These are phyloP conservation scores for Drosophila pachea DNA, from an alignment of 1,140 invertebrate genomes.

Conservation along the genomic window DNA sequence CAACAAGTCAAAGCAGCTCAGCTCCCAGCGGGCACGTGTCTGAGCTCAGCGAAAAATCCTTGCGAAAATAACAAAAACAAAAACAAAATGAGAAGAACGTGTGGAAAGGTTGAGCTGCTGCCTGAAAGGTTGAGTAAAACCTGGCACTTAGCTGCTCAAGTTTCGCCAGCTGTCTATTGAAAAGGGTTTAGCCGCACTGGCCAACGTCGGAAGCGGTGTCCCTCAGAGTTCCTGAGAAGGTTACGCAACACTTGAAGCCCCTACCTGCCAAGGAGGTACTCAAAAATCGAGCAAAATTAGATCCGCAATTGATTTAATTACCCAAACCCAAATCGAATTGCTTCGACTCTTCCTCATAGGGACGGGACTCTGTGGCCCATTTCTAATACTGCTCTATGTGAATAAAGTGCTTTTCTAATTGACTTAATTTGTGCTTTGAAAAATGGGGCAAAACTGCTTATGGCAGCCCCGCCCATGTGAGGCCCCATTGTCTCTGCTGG, in stretches of 20 bases:
- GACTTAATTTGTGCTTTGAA: too few relatives aligned
- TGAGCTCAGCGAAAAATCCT: conserved; percentile 28
- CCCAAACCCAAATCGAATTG: not conserved
- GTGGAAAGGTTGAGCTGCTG: conserved; percentile 12
- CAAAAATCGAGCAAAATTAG: not conserved
- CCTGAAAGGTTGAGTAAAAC: conserved; percentile 9
- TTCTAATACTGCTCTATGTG: too few relatives aligned
- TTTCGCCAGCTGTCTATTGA: not conserved
- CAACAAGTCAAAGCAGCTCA: conserved; percentile 42
- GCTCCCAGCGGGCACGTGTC: conserved; percentile 45
- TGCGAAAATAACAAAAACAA: conserved; percentile 7
- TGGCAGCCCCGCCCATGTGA: too few relatives aligned
- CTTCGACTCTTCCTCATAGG: too few relatives aligned
- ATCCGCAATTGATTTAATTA: not conserved
- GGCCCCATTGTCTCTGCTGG: too few relatives aligned
- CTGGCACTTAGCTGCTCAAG: conserved; percentile 10
- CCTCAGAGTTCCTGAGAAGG: too few relatives aligned
- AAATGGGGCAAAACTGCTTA: too few relatives aligned
- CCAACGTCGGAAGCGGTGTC: too few relatives aligned
- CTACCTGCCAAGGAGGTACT: not conserved
- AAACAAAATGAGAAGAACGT: conserved; percentile 1
- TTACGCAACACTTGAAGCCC: too few relatives aligned
- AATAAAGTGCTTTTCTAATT: too few relatives aligned
- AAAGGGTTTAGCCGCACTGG: not conserved
- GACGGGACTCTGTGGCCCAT: too few relatives aligned